A percentile compares a stretch with the other conserved stretches of the same genome.
These are phyloP conservation scores for Zaprionus inermis DNA, from an alignment of 1,140 invertebrate species.

Conservation along the genomic window DNA sequence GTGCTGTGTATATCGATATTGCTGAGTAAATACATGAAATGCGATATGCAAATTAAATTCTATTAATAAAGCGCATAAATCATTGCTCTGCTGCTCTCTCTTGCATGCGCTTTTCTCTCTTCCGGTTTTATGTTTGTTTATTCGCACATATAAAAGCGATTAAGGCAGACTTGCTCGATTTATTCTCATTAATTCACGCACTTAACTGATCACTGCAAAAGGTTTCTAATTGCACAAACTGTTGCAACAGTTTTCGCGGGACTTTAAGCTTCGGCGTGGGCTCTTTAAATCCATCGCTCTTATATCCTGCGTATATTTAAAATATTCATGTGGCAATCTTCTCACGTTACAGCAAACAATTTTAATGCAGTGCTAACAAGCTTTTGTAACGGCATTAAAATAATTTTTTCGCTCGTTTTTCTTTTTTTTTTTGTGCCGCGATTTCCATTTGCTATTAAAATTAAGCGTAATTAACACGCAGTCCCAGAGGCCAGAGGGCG, in stretches of 20 bases:
- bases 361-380: slow-evolving; percentile 36
- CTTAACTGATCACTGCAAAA: too few relatives aligned
- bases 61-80: slow-evolving; percentile 64
- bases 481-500: slow-evolving; percentile 14
- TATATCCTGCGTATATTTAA: neutral
- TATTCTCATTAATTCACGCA: slow-evolving; percentile 25
- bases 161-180: slow-evolving; percentile 45
- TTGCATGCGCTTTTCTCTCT: neutral
- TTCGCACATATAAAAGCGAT: slow-evolving; percentile 54
- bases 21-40: slow-evolving; percentile 5
- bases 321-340: slow-evolving; percentile 24
- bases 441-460: slow-evolving; percentile 35
- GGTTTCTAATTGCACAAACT: neutral
- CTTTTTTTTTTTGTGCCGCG: slow-evolving; percentile 12
- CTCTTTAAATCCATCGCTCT: neutral
- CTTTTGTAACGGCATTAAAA: slow-evolving; percentile 37
- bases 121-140: slow-evolving; percentile 18
- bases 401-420: slow-evolving; percentile 25
- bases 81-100: neutral
- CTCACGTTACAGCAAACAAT: slow-evolving; percentile 12
- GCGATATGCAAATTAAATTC: slow-evolving; percentile 69
- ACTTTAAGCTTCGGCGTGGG: neutral
- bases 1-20: neutral
- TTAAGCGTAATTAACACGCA: slow-evolving; percentile 40
- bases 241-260: neutral